These are phyloP conservation scores for Bothrops jararaca DNA, from an alignment of 2,113 vertebrate genomes.

Conservation along the genomic window DNA sequence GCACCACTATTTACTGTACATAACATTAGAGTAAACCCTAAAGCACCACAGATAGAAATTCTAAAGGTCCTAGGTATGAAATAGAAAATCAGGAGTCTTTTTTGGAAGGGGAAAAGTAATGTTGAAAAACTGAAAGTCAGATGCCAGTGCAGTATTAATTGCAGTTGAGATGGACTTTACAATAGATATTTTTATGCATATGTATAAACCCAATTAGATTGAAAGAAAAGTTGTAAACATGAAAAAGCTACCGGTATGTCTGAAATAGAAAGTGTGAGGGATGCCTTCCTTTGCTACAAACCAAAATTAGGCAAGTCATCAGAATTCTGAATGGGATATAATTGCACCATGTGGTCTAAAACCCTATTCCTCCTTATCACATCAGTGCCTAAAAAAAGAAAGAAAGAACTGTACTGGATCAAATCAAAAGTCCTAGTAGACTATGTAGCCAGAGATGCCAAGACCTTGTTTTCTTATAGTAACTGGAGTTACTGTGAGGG, in stretches of 20 bases:
- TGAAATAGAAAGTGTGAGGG: not conserved
- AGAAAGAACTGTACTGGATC: not conserved
- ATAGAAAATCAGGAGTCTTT: not conserved
- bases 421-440: not conserved
- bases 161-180: too few relatives aligned
- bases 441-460: not conserved
- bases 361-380: not conserved
- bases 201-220: not conserved
- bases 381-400: not conserved
- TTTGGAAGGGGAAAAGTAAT: not conserved
- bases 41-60: not conserved
- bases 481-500: not conserved
- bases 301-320: not conserved
- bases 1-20: not conserved
- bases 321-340: not conserved
- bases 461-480: not conserved
- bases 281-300: not conserved
- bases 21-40: not conserved
- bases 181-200: too few relatives aligned
- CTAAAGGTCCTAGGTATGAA: not conserved
- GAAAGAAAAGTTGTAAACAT: not conserved
- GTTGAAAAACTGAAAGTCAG: not conserved
- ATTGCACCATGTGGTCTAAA: not conserved
- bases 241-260: not conserved
- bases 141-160: not conserved